Conservation (phyloP, 2,797 vertebrate genomes). For the Sciurus carolinensis region DNA sequence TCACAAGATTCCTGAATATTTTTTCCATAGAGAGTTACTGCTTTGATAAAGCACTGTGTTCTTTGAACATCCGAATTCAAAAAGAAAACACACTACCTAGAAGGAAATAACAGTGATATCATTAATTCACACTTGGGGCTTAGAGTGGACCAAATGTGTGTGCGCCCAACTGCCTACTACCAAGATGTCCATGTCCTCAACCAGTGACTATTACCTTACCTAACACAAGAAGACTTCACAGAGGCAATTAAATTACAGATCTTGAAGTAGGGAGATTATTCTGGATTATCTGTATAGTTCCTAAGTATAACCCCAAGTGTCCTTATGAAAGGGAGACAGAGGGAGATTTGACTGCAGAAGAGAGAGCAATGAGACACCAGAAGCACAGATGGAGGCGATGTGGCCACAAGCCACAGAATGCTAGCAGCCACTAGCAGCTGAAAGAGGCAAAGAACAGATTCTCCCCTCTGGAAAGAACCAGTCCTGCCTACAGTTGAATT, state of each 20-base stretch:
- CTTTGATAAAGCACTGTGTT: slow-evolving; percentile 11
- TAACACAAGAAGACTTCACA: background rate
- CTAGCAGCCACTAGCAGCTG: background rate
- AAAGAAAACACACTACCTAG: slow-evolving; percentile 13
- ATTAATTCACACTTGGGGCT: background rate
- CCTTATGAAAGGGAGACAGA: background rate
- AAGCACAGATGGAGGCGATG: background rate
- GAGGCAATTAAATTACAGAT: background rate
- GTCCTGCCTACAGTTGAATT: background rate
- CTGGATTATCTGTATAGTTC: background rate
- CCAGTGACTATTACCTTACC: background rate
- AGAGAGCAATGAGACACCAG: background rate
- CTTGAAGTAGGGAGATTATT: background rate
- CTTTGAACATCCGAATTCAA: background rate
- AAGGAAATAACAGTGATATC: background rate
- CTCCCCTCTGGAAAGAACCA: background rate
- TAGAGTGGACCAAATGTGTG: background rate
- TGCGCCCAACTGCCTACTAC: background rate
- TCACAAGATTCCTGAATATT: background rate
- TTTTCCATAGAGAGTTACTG: background rate
- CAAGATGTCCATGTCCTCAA: background rate
- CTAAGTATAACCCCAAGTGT: background rate
- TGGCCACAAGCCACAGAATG: background rate
- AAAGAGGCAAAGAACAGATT: background rate
- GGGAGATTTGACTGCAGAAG: background rate